These are phyloP conservation scores for Acholoe squamosa DNA, from an alignment of 2,888 invertebrate genomes.

Conservation along the genomic window DNA sequence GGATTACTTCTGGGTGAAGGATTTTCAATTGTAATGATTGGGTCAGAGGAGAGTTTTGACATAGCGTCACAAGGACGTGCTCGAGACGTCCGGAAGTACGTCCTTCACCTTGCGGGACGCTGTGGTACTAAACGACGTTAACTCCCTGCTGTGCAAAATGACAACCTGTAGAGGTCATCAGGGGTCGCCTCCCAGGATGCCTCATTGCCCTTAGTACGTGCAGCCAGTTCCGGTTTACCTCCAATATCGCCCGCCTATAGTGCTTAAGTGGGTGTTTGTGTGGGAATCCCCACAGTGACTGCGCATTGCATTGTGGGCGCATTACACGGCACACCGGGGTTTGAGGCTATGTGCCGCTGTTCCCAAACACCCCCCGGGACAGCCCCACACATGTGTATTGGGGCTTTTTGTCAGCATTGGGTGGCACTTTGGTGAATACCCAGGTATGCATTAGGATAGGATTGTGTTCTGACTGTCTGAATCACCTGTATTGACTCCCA, in stretches of 20 bases:
- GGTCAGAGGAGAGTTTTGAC: no score
- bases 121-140: no score
- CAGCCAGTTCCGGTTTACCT: not conserved
- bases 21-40: no score
- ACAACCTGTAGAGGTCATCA: conserved; percentile 1
- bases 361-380: not conserved
- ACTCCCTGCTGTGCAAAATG: not conserved
- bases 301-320: conserved; percentile 5
- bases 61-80: no score
- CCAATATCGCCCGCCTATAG: not conserved
- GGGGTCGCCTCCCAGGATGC: not conserved
- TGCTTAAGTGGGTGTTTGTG: not conserved
- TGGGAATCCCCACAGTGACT: not conserved
- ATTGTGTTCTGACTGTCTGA: no score
- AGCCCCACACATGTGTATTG: not conserved
- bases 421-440: no score
- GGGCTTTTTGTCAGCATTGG: not conserved
- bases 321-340: conserved; percentile 11
- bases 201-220: not conserved
- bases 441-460: no score
- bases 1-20: no score
- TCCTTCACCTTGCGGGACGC: no score
- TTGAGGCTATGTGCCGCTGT: not conserved
- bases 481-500: no score
- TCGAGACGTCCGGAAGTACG: no score